phyloP scores from a whole-genome alignment of 2,888 invertebrate genomes.

The Smittia sp. region DNA sequence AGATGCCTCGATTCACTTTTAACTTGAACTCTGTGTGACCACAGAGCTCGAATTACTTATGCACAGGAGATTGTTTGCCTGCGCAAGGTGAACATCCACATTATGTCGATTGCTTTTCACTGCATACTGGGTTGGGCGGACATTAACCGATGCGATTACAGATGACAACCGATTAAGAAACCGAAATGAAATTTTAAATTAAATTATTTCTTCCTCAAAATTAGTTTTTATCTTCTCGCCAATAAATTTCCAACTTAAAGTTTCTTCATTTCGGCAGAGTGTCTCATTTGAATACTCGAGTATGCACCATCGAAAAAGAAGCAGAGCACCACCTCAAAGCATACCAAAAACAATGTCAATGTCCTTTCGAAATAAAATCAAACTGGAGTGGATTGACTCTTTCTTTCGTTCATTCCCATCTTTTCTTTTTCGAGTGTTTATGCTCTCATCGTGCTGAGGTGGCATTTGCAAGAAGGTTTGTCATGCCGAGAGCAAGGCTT shows the following conservation, averaged over 20 bases:
- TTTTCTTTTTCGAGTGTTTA: neutral
- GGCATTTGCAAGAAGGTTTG: neutral
- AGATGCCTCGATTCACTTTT: no score
- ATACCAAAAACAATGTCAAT: neutral
- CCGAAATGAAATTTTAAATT: neutral
- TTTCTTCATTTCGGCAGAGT: neutral
- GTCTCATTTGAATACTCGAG: neutral
- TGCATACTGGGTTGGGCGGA: neutral
- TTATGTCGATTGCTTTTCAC: neutral
- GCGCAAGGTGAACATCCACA: neutral
- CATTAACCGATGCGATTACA: neutral
- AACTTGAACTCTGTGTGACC: no score
- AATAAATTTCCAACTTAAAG: neutral
- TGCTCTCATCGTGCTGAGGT: neutral
- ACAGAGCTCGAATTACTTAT: neutral
- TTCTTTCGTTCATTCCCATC: neutral
- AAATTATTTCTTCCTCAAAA: neutral
- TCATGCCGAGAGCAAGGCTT: neutral
- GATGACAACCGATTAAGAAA: neutral
- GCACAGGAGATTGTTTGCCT: neutral
- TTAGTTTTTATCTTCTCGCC: neutral
- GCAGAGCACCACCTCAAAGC: neutral
- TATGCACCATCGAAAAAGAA: neutral
- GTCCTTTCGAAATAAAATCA: neutral
- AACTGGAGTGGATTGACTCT: neutral